These are phyloP conservation scores for Teleogryllus occipitalis DNA, from an alignment of 1,140 invertebrate genomes.

Conservation along the genomic window DNA sequence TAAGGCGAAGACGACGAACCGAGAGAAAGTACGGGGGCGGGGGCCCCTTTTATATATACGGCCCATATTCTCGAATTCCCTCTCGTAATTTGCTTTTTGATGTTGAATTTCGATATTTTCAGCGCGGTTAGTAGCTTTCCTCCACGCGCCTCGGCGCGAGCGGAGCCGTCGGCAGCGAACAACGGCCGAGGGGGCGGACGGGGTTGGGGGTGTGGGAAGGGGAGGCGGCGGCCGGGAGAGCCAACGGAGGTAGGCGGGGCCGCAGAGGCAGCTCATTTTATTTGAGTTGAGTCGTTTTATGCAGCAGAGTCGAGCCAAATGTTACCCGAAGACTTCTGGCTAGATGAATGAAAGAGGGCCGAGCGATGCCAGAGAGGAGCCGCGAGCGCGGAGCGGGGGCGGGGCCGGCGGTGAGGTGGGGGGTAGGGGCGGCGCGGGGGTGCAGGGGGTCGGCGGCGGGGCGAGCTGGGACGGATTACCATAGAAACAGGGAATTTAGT, in stretches of 20 bases:
- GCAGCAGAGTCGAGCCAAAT: background rate
- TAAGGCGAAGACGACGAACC: no score
- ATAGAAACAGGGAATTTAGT: constrained; percentile 5
- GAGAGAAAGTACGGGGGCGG: no score
- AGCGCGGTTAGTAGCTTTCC: no score
- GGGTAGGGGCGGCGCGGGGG: no score
- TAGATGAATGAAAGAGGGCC: background rate
- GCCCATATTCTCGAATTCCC: no score
- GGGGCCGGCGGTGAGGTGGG: no score
- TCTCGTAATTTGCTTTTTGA: no score
- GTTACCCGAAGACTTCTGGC: background rate
- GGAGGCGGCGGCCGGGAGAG: background rate
- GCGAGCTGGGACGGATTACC: background rate
- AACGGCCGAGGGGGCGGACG: background rate
- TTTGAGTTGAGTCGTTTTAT: background rate
- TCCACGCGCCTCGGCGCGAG: no score
- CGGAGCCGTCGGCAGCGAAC: no score
- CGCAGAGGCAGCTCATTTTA: background rate
- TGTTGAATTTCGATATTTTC: no score
- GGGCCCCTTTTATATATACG: no score
- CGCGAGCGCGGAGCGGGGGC: background rate
- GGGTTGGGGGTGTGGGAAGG: background rate
- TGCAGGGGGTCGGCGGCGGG: no score
- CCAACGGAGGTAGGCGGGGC: background rate
- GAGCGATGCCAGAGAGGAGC: background rate